Conservation (phyloP, 2,113 vertebrate species). For the Ophthalmolycus amberensis region DNA sequence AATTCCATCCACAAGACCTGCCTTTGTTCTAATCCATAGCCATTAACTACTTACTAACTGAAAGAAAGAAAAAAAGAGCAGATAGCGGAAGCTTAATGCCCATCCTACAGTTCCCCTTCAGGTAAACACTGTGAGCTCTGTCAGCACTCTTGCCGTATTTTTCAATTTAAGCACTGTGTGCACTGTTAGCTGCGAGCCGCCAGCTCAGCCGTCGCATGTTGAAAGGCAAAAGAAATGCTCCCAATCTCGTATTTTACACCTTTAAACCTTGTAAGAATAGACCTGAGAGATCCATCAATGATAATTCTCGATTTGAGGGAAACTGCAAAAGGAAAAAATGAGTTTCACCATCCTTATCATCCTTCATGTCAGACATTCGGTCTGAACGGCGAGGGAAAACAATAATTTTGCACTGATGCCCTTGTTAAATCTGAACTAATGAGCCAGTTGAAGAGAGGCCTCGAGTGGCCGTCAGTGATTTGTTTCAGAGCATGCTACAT, state of each 20-base stretch:
- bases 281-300: not conserved
- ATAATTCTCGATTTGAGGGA: not conserved
- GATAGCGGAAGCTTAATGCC: not conserved
- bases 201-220: no score
- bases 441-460: slow-evolving; percentile 27
- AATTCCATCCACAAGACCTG: not conserved
- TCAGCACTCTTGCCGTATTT: not conserved
- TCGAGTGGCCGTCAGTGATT: slow-evolving; percentile 34
- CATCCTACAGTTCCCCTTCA: not conserved
- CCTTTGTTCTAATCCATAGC: not conserved
- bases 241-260: not conserved
- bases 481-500: slow-evolving; percentile 31
- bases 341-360: slow-evolving; percentile 1
- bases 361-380: not conserved
- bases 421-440: slow-evolving; percentile 54
- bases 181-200: not conserved
- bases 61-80: not conserved
- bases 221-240: not conserved
- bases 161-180: not conserved
- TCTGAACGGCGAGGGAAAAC: slow-evolving; percentile 1
- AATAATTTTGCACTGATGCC: slow-evolving; percentile 25
- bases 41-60: not conserved
- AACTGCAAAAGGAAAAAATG: slow-evolving; percentile 1
- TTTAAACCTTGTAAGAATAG: not conserved
- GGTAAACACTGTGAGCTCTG: not conserved